A percentile compares a stretch with the other conserved stretches of the same genome.
phyloP scores from a whole-genome alignment of 2,113 vertebrate genomes.

The Salminus brasiliensis region DNA sequence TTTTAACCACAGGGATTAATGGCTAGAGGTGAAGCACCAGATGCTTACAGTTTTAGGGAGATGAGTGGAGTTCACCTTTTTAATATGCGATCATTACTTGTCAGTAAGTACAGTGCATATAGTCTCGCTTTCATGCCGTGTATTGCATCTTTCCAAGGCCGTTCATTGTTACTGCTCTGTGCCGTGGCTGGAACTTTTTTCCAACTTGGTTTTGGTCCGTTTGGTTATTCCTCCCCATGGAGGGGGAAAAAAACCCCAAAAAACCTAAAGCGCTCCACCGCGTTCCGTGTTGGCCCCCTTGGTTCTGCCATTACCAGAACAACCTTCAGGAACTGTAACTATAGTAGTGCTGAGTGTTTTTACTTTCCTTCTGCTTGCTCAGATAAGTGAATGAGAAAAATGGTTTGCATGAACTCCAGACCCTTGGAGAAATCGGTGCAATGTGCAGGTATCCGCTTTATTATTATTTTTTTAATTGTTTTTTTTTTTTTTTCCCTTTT shows the following conservation, averaged over 20 bases:
- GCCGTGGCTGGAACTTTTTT: background rate
- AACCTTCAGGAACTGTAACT: conserved; percentile 46
- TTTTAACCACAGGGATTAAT: conserved; percentile 36
- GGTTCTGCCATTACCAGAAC: conserved; percentile 53
- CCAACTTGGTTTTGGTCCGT: background rate
- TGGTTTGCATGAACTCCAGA: conserved; percentile 64
- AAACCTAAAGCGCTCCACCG: conserved; percentile 45
- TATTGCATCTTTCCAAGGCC: conserved; percentile 32
- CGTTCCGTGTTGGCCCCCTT: conserved; percentile 47
- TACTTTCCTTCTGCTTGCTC: conserved; percentile 41
- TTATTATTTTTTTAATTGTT: background rate
- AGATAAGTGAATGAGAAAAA: conserved; percentile 44
- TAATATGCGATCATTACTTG: conserved; percentile 37
- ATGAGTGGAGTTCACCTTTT: conserved; percentile 36
- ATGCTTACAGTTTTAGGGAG: conserved; percentile 22
- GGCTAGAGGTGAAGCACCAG: conserved; percentile 40
- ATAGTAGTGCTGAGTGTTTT: conserved; percentile 36
- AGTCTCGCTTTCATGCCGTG: conserved; percentile 34
- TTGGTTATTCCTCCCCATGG: conserved; percentile 46
- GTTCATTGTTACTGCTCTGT: conserved; percentile 6
- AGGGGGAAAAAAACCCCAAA: too few species aligned
- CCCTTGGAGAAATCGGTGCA: conserved; percentile 47
- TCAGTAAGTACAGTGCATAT: conserved; percentile 43
- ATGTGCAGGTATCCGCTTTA: conserved; percentile 22
- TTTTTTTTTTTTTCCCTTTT: background rate